A percentile compares a stretch with the other conserved stretches of the same genome.
These are phyloP conservation scores for Pteropus alecto DNA, from an alignment of 2,113 vertebrate species.

Conservation along the genomic window DNA sequence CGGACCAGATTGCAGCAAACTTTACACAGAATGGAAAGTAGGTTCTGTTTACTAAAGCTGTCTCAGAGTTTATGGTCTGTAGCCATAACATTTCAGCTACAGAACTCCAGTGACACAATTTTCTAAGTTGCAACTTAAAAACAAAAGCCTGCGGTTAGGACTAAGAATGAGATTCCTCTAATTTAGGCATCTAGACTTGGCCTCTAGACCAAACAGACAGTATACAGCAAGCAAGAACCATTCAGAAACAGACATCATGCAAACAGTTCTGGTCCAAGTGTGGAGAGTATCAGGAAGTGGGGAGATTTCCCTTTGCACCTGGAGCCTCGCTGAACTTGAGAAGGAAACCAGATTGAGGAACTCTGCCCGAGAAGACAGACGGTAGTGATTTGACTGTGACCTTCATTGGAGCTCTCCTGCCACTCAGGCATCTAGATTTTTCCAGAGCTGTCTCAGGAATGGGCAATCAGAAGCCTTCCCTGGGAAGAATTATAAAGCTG, in stretches of 20 bases:
- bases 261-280: background rate
- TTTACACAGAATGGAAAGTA: background rate
- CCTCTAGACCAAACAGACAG: constrained; percentile 27
- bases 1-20: background rate
- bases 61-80: background rate
- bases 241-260: background rate
- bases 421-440: background rate
- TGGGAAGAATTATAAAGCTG: background rate
- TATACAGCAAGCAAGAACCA: background rate
- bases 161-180: background rate
- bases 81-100: background rate
- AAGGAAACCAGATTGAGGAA: background rate
- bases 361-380: background rate
- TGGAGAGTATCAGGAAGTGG: background rate
- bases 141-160: constrained; percentile 12
- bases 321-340: background rate
- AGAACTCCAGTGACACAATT: background rate
- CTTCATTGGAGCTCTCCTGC: background rate
- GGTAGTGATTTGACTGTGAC: background rate
- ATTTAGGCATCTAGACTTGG: background rate
- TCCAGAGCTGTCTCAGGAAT: background rate
- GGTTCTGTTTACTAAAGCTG: constrained; percentile 23
- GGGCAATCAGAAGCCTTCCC: background rate
- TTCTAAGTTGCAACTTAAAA: background rate
- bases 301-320: background rate